Base-by-base conservation (phyloP, 2,888 invertebrate species). In the Sarcophaga carnaria region DNA sequence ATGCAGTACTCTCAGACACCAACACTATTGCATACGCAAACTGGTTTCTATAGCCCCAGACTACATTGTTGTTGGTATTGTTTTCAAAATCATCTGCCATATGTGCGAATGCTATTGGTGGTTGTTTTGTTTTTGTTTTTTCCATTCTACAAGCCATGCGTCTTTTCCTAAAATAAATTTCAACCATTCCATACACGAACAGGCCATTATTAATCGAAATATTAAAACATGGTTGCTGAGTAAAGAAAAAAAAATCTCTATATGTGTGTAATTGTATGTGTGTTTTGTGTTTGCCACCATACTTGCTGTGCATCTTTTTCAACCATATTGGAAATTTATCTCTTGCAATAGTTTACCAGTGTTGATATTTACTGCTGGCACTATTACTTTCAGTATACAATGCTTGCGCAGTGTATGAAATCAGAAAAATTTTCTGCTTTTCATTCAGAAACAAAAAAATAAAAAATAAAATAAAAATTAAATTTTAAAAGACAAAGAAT, bases 321-420 rank as follows among this genome's bases (percentile, higher is more conserved):
- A 79, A 78, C 88, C 86, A 88, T 88, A 79, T 88, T 88, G 78
- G 71, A 86, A 84, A 80, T 75, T 78, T 79, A 83, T 79, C 78
- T 81, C 45, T 74, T 37, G 17, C 22, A 63, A 45, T 49, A 22
- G 2, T 62, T 67, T 17, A 14, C 17, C 17, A 17, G 54, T 17
- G 20, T 81, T 71, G 27, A 62, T 69, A 66, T 37, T 37, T 37
- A 20, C n/a, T 17, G 5, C 25, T 0, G 4, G 69, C 25, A 25
- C 4, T 76, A 22, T 80, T 49, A n/a, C 17, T 72, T 79, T 47
- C 69, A 10, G 12, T 10, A 62, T 66, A 27, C 0, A 64, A 45
- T 71, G 78, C 83, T 12, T 81, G 86, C 83, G 83, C 86, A 83
- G 62, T 47, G 49, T 70, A 22, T 49, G 54, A 67, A 71, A 74